phyloP scores from a whole-genome alignment of 2,797 vertebrate species.

The Bradypus variegatus region DNA sequence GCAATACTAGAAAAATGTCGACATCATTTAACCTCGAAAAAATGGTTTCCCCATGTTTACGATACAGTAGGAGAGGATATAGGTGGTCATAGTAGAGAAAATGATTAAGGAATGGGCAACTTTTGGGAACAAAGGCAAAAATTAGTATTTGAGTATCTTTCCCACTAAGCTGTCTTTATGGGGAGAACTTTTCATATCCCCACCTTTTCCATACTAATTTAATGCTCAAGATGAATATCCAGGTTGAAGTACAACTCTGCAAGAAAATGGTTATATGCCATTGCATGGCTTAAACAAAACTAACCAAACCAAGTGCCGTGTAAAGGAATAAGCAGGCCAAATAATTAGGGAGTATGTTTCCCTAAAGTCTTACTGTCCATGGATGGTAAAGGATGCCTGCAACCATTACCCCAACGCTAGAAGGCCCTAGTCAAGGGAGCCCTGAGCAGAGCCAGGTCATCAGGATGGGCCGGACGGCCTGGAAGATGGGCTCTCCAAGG shows the following conservation, averaged over 20 bases:
- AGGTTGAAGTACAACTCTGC: too few relatives aligned
- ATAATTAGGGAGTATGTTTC: not conserved
- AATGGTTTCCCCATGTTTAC: not conserved
- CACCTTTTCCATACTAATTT: not conserved
- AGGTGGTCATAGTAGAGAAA: too few relatives aligned
- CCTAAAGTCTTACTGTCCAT: too few relatives aligned
- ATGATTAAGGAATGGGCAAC: not conserved
- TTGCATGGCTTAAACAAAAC: not conserved
- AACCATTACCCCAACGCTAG: not conserved
- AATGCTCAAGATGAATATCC: not conserved
- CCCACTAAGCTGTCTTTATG: not conserved
- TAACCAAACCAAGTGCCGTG: not conserved
- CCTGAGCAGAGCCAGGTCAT: not conserved
- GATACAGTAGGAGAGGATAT: not conserved
- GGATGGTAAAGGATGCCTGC: not conserved
- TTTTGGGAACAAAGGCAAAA: not conserved
- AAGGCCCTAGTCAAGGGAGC: not conserved
- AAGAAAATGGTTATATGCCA: too few relatives aligned
- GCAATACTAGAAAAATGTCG: too few relatives aligned
- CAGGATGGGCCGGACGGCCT: not conserved
- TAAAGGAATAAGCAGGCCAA: not conserved
- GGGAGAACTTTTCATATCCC: not conserved
- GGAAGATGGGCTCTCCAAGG: not conserved
- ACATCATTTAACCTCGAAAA: not conserved
- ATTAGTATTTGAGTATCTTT: not conserved